Percentiles rank a stretch among this genome's conserved stretches.
These are phyloP conservation scores for Maniola jurtina DNA, from an alignment of 1,140 invertebrate genomes.

Conservation along the genomic window DNA sequence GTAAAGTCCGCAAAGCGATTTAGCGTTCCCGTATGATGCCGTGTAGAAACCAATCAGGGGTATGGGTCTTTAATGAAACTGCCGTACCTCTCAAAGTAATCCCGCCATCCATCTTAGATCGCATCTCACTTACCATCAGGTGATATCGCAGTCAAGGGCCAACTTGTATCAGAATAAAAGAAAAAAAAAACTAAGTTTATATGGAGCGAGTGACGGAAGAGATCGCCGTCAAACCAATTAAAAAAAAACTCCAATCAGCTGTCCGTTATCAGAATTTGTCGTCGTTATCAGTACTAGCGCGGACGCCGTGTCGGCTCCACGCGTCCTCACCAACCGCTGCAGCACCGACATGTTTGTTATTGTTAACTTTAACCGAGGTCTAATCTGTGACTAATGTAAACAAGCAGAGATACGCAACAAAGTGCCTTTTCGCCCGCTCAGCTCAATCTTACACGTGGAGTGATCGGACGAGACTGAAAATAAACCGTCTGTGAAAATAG, in stretches of 20 bases:
- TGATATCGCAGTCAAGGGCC: too few relatives aligned
- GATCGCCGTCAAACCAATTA: not conserved
- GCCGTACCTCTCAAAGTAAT: too few relatives aligned
- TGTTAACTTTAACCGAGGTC: not conserved
- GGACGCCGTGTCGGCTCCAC: not conserved
- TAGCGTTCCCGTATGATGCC: too few relatives aligned
- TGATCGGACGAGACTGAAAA: not conserved
- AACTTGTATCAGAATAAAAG: too few relatives aligned
- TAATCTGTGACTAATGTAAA: not conserved
- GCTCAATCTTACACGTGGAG: not conserved
- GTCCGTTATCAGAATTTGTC: conserved; percentile 17
- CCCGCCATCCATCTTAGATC: too few relatives aligned
- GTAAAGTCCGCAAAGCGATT: too few relatives aligned
- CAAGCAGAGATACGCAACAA: not conserved
- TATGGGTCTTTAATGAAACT: too few relatives aligned
- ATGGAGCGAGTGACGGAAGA: too few relatives aligned
- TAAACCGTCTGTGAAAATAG: not conserved
- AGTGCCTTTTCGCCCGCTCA: not conserved
- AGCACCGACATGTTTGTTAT: not conserved
- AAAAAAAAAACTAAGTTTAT: too few relatives aligned
- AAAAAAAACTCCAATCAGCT: conserved; percentile 6
- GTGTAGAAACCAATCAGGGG: too few relatives aligned
- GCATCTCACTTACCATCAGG: too few relatives aligned
- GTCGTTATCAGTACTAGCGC: not conserved
- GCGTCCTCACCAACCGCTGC: not conserved